phyloP scores from a whole-genome alignment of 2,888 invertebrate species.

The Chalcis sispes region DNA sequence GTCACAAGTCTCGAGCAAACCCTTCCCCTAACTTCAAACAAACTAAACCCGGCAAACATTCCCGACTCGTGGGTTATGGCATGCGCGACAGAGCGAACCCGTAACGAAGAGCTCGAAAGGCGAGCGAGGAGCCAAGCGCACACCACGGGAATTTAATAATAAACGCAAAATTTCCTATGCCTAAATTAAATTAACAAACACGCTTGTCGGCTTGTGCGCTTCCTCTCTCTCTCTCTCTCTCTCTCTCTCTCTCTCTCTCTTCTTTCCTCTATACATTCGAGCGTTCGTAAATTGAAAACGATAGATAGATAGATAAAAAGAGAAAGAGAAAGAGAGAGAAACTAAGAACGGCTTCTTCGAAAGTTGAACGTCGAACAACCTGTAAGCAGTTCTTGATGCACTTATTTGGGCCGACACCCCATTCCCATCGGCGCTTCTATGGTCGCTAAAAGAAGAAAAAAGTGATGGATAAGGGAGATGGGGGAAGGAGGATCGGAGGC shows the following conservation, averaged over 20 bases:
- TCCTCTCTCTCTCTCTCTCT: no score
- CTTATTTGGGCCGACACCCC: background rate
- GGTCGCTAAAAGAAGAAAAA: background rate
- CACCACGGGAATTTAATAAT: slow-evolving; percentile 33
- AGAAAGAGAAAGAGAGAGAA: background rate
- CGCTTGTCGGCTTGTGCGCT: no score
- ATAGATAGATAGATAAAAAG: no score
- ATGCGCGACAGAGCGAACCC: background rate
- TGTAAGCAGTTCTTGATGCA: background rate
- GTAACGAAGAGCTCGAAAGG: slow-evolving; percentile 9
- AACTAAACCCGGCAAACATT: background rate
- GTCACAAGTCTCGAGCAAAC: background rate
- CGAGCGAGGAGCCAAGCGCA: no score
- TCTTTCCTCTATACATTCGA: no score
- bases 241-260: no score
- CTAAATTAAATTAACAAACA: slow-evolving; percentile 40
- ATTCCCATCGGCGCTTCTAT: background rate
- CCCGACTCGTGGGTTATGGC: background rate
- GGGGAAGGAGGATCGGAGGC: background rate
- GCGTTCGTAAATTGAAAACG: slow-evolving; percentile 2
- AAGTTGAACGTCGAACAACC: slow-evolving; percentile 8
- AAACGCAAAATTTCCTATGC: background rate
- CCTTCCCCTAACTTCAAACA: background rate
- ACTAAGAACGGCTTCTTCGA: background rate
- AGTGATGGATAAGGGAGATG: background rate